Base-by-base conservation (phyloP, 1,140 invertebrate species). In the Lepidurus arcticus region DNA sequence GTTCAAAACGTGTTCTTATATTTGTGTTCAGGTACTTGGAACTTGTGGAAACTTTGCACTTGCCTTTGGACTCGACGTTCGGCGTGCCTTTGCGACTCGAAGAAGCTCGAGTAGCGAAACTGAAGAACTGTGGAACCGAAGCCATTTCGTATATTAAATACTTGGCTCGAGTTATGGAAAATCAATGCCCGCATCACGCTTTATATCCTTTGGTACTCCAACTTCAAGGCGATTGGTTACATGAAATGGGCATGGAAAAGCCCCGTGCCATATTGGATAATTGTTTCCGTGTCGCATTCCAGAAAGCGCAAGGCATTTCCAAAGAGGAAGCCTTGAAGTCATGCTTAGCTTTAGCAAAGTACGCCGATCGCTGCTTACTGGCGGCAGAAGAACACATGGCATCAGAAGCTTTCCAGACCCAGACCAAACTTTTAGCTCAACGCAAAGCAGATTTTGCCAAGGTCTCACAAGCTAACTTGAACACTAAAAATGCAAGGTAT, bases 361-460 rank as follows among this genome's bases (percentile, higher is more conserved):
- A 65, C 21, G 53, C 53, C 8, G 53, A 65, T 65, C 53, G 53
- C 21, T 65, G 53, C 53, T 65, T 65, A 21, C 16, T 16, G 16
- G 53, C 53, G 6, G 53, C 53, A 21, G 53, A 65, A 65, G 53
- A 65, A 16, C 53, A 65, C 53, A 65, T 65, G 53, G 21, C 8
- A 16, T 65, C 53, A 7, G 53, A 65, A 65, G 1, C 53, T 21
- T 65, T n/a, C 21, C 53, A 21, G 79, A 83, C 83, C 8, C 86
- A 87, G 79, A 82, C 85, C 76, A 83, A 83, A 16, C 78, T 85
- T 7, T 83, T 86, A 79, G 80, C 81, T 34, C 73, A 80, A 45
- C 78, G 79, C 21, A 73, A 76, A 78, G 78, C 65, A 75, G 43
- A 78, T 45, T 45, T 21, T 45, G 21, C 44, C 1, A 74, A 21